Evolutionary conservation across 2,797 vertebrate genomes (phyloP), one percentile per base, ranked within the genome.

Genomic region (Chelonia mydas): DNA sequence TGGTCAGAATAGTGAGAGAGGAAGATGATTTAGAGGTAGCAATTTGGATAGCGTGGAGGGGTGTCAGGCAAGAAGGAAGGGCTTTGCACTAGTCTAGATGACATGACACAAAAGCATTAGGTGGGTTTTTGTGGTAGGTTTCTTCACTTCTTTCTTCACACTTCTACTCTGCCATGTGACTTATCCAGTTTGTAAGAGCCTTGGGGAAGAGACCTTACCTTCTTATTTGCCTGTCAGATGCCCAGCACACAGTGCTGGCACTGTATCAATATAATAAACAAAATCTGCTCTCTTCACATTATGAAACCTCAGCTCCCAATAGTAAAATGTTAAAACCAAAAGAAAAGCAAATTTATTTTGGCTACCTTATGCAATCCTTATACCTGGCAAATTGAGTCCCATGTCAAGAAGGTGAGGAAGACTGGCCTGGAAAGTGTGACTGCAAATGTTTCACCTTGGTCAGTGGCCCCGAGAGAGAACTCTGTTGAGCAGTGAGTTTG

Each of bases 241-340:
- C 13, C 13, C 28, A 61, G 59, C 31, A 61, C 57, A 33, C 13
- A 33, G 31, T 91, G 33, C 80, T 94, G 91, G 80, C 65, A 94
- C 61, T 81, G 72, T 65, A 89, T 87, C 54, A 37, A n/a, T 89
- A 0, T 94, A 95, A 94, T 86, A 84, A 91, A 97, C 96, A 61
- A 31, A 51, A 83, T 95, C 82, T 95, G 74, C 86, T 95, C 94
- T 65, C 92, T 72, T 83, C 96, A 94, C 96, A 96, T 94, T 77
- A 81, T 83, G 92, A 96, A 68, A 61, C 33, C 88, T 94, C 72
- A 85, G 53, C 77, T 88, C 33, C 2, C 37, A 72, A 57, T 74
- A 37, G 88, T 90, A 87, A 96, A 94, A 80, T 86, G 65, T 81
- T 87, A 55, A 83, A 88, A 93, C 90, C 50, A 59, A 94, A 33